Conservation (phyloP, 2,113 vertebrate genomes). For the Beaufortia kweichowensis region DNA sequence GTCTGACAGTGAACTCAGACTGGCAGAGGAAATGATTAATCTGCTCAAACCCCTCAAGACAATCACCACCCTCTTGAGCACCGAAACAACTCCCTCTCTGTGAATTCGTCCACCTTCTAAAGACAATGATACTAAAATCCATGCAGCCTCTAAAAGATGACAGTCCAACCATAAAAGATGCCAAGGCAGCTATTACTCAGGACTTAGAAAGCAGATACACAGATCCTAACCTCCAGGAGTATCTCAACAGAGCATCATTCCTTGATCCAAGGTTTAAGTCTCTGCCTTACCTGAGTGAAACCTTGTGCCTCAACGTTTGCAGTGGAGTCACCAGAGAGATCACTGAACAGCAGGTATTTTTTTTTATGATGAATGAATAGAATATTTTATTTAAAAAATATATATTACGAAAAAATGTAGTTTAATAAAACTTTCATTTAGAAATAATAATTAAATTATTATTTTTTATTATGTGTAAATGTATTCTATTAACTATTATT, state of each 20-base stretch:
- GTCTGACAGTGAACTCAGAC: too few relatives aligned
- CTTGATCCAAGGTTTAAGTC: background rate
- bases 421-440: background rate
- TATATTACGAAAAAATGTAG: too few relatives aligned
- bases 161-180: background rate
- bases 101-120: background rate
- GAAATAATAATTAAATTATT: too few relatives aligned
- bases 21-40: constrained; percentile 62
- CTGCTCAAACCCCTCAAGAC: constrained; percentile 39
- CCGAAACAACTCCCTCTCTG: background rate
- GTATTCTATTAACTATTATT: background rate
- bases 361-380: constrained; percentile 53
- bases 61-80: background rate
- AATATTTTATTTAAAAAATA: constrained; percentile 62
- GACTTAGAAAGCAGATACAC: background rate
- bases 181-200: background rate
- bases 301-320: background rate
- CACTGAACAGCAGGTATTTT: constrained; percentile 34
- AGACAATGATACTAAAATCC: background rate
- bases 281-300: background rate
- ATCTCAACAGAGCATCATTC: background rate
- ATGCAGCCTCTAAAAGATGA: background rate
- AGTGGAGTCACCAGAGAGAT: background rate
- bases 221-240: background rate
- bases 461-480: background rate